Evolutionary conservation across 2,797 vertebrate species (phyloP).

Genomic region (Steatocranus sp.): DNA sequence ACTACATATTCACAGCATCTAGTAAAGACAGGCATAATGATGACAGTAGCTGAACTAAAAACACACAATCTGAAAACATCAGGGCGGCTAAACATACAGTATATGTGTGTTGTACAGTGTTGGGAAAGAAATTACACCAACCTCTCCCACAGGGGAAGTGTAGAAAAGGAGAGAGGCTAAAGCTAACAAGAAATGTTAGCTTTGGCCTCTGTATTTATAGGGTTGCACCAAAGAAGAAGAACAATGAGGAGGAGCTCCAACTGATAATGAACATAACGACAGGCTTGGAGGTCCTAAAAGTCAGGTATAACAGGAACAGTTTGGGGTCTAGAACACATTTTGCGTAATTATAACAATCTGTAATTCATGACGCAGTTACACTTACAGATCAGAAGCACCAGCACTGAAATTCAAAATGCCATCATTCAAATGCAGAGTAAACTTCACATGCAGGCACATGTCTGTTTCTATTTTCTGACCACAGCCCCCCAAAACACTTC

Average conservation of each 20-base stretch:
- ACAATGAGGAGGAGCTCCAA: no score
- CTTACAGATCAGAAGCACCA: background rate
- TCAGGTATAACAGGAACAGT: no score
- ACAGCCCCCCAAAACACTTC: background rate
- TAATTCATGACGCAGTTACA: fast-evolving
- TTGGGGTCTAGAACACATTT: no score
- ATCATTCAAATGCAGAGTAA: background rate
- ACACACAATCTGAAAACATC: background rate
- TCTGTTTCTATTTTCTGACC: background rate
- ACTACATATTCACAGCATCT: background rate
- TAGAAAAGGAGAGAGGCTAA: fast-evolving
- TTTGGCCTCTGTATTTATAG: no score
- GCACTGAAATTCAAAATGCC: background rate
- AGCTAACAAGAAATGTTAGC: background rate
- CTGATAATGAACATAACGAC: no score
- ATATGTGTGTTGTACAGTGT: background rate
- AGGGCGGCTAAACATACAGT: background rate
- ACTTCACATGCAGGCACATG: background rate
- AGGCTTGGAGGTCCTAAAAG: no score
- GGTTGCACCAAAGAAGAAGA: no score
- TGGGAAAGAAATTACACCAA: background rate
- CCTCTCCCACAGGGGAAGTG: background rate
- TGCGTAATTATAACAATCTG: background rate
- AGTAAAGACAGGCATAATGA: background rate
- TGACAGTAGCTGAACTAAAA: background rate